phyloP scores from a whole-genome alignment of 1,140 invertebrate genomes.

The Parasteatoda tepidariorum region DNA sequence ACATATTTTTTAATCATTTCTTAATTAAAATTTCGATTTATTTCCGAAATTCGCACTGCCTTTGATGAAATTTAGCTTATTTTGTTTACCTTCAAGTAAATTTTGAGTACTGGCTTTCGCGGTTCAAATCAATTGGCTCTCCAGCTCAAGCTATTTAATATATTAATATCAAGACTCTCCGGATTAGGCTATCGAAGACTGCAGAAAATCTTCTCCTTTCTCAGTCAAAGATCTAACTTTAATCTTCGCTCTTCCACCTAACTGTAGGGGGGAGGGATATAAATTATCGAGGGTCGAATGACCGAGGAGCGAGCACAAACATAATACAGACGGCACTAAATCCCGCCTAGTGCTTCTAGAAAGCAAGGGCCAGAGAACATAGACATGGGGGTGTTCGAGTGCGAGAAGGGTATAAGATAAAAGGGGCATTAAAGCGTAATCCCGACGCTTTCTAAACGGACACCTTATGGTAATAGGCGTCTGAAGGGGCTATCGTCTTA shows the following conservation, averaged over 20 bases:
- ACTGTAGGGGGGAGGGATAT: slow-evolving; percentile 26
- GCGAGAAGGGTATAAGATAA: slow-evolving; percentile 36
- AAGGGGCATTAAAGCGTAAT: slow-evolving; percentile 53
- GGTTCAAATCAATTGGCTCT: neutral
- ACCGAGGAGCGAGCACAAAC: slow-evolving; percentile 13
- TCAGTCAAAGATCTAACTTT: slow-evolving; percentile 7
- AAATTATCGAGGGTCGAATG: slow-evolving; percentile 37
- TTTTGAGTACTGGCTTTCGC: too few species aligned
- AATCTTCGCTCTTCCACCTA: neutral
- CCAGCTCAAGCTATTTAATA: neutral
- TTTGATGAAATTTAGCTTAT: too few species aligned
- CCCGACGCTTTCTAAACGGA: slow-evolving; percentile 53
- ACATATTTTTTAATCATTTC: too few species aligned
- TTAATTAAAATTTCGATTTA: too few species aligned
- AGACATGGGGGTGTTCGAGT: neutral
- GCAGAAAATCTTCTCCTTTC: neutral
- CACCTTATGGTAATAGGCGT: slow-evolving; percentile 55
- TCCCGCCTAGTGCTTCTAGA: neutral
- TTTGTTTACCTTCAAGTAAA: too few species aligned
- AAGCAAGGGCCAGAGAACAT: neutral
- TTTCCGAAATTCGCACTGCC: too few species aligned
- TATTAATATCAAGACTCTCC: neutral
- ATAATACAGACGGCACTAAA: slow-evolving; percentile 42
- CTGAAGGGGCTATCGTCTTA: slow-evolving; percentile 55
- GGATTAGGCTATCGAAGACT: neutral